Conservation (phyloP, 2,113 vertebrate genomes). For the Anhinga rufa region DNA sequence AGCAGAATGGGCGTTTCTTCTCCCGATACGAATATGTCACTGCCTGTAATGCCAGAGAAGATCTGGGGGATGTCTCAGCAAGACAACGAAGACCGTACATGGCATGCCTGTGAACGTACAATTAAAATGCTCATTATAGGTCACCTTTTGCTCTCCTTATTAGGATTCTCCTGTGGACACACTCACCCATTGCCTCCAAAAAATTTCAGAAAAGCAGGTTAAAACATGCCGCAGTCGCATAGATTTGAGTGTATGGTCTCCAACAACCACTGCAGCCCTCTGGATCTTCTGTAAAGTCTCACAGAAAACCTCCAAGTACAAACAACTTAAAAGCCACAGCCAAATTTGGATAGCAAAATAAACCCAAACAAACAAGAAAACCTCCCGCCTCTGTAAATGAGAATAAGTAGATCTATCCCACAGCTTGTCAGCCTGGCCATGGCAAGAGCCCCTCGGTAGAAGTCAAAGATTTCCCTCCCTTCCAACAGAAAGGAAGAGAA, state of each 20-base stretch:
- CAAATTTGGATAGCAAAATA: neutral
- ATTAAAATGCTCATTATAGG: neutral
- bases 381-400: neutral
- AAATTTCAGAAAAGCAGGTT: neutral
- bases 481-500: neutral
- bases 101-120: neutral
- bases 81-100: neutral
- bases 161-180: neutral
- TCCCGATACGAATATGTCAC: neutral
- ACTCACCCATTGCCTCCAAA: neutral
- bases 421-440: neutral
- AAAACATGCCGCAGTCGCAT: neutral
- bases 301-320: neutral
- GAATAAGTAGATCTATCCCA: neutral
- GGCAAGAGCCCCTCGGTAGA: neutral
- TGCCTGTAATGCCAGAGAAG: neutral
- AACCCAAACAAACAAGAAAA: neutral
- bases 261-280: neutral
- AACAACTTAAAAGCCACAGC: neutral
- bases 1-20: constrained; percentile 36
- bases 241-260: neutral
- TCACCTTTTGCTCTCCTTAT: neutral
- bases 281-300: neutral
- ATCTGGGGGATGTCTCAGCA: neutral
- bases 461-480: neutral